Evolutionary conservation across 2,113 vertebrate species (phyloP).

Genomic region (Erinaceus europaeus): DNA sequence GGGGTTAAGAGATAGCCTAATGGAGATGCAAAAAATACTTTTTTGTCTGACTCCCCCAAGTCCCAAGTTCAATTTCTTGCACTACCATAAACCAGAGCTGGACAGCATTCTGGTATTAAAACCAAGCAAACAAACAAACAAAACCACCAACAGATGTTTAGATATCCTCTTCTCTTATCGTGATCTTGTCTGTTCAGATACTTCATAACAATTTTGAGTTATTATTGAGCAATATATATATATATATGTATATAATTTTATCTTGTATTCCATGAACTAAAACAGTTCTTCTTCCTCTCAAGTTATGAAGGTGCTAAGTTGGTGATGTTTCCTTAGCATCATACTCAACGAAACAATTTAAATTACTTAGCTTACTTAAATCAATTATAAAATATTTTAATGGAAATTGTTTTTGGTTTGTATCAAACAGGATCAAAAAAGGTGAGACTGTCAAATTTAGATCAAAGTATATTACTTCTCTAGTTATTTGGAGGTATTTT

Average conservation of each 20-base stretch:
- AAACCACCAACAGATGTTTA: constrained; percentile 66
- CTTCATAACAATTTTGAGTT: constrained; percentile 62
- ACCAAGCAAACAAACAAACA: no score
- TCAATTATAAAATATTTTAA: constrained; percentile 28
- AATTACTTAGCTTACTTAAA: no score
- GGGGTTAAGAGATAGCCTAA: no score
- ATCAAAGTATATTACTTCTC: constrained; percentile 1
- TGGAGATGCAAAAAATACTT: no score
- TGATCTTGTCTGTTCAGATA: constrained; percentile 56
- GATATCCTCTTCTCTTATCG: constrained; percentile 72
- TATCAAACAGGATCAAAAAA: background rate
- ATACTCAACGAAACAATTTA: constrained; percentile 54
- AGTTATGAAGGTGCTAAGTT: constrained; percentile 58
- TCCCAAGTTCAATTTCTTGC: no score
- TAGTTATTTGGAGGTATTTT: background rate
- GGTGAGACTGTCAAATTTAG: no score
- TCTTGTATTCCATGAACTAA: constrained; percentile 59
- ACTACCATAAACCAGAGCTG: no score
- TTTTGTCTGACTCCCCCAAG: no score
- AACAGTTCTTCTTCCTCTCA: constrained; percentile 54
- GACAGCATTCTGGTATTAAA: no score
- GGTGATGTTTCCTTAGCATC: constrained; percentile 24
- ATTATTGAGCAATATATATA: constrained; percentile 57
- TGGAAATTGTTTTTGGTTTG: constrained; percentile 34
- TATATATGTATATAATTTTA: constrained; percentile 54